phyloP scores from a whole-genome alignment of 2,888 invertebrate genomes.

The Melieria crassipennis region DNA sequence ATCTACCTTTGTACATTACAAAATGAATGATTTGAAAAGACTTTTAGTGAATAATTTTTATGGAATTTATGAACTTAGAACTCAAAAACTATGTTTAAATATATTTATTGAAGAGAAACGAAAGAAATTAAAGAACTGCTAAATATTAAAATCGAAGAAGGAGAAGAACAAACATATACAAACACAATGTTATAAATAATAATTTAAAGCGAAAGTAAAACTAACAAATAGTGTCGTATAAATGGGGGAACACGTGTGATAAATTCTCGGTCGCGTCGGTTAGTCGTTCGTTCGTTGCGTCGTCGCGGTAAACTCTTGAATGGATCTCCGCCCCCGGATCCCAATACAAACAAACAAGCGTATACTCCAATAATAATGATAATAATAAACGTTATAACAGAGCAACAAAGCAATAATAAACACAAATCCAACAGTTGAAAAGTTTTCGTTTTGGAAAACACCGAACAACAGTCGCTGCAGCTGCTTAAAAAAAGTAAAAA shows the following conservation, averaged over 20 bases:
- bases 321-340: slow-evolving; percentile 65
- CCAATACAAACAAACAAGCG: slow-evolving; percentile 45
- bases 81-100: slow-evolving; percentile 8
- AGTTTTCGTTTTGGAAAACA: background rate
- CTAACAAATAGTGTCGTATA: slow-evolving; percentile 21
- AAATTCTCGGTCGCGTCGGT: slow-evolving; percentile 42
- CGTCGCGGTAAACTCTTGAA: slow-evolving; percentile 50
- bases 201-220: slow-evolving; percentile 28
- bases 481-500: too few species aligned
- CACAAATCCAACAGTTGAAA: background rate
- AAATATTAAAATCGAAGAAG: slow-evolving; percentile 24
- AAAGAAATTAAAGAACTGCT: slow-evolving; percentile 17
- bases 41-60: slow-evolving; percentile 40
- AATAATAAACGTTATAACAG: background rate
- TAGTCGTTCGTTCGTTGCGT: slow-evolving; percentile 49
- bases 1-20: slow-evolving; percentile 39
- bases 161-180: slow-evolving; percentile 36
- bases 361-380: slow-evolving; percentile 8
- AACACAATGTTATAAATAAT: slow-evolving; percentile 39
- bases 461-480: background rate
- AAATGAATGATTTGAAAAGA: slow-evolving; percentile 27
- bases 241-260: slow-evolving; percentile 23
- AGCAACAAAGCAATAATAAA: slow-evolving; percentile 2
- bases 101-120: slow-evolving; percentile 11
- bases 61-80: slow-evolving; percentile 27